Percentiles rank a stretch among this genome's conserved stretches.
Conservation (phyloP, 2,888 invertebrate species). For the Atethmia centrago region DNA sequence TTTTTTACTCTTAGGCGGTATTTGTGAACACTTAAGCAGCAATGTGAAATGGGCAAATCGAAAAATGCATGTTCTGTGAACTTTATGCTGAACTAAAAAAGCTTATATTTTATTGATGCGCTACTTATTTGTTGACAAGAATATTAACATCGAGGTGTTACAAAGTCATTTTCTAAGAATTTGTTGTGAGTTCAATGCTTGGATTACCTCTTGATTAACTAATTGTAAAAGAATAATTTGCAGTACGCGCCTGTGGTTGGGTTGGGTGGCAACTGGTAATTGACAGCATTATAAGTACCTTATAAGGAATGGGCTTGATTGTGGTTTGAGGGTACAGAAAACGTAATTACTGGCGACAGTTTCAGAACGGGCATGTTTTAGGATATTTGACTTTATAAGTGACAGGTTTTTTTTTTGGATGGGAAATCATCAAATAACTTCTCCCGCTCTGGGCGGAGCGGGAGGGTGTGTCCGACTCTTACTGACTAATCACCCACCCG, state of each 20-base stretch:
- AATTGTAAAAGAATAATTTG: constrained; percentile 22
- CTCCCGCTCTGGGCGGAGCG: too few species aligned
- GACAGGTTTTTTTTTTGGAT: too few species aligned
- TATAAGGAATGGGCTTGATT: constrained; percentile 11
- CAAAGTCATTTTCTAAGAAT: constrained; percentile 33
- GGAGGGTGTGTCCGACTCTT: too few species aligned
- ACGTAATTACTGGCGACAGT: constrained; percentile 11
- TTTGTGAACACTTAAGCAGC: constrained; percentile 29
- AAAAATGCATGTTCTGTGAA: constrained; percentile 22
- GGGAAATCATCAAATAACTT: too few species aligned
- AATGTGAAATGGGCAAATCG: constrained; percentile 48
- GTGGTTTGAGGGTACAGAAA: constrained; percentile 21
- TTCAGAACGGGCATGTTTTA: constrained; percentile 34
- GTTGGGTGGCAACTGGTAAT: not conserved
- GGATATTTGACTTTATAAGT: constrained; percentile 37
- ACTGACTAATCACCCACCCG: too few species aligned
- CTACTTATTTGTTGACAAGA: constrained; percentile 26
- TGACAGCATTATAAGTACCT: constrained; percentile 1
- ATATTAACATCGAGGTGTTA: constrained; percentile 33
- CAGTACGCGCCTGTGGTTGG: constrained; percentile 12
- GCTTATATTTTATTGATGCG: constrained; percentile 7
- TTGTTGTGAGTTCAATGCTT: constrained; percentile 3
- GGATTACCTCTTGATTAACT: constrained; percentile 9
- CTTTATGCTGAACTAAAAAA: not conserved
- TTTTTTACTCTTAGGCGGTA: constrained; percentile 20